phyloP scores from a whole-genome alignment of 1,140 invertebrate species.

The Campodea augens region DNA sequence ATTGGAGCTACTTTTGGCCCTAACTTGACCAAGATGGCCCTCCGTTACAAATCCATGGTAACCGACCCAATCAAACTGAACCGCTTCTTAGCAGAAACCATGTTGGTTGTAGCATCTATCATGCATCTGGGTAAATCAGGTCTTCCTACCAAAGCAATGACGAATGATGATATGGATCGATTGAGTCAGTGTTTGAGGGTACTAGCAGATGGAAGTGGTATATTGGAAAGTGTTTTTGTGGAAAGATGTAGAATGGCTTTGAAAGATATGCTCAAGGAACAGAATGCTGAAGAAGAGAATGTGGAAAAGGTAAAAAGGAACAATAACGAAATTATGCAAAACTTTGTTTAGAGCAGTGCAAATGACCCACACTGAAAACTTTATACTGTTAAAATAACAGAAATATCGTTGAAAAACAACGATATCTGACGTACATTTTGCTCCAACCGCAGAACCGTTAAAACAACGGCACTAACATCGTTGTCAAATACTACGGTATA shows the following conservation, averaged over 20 bases:
- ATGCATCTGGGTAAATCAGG: constrained; percentile 64
- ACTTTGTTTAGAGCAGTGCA: too few species aligned
- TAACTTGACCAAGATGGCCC: constrained; percentile 73
- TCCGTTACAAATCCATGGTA: constrained; percentile 39
- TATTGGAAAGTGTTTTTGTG: constrained; percentile 8
- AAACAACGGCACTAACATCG: too few species aligned
- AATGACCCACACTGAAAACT: too few species aligned
- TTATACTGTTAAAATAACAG: too few species aligned
- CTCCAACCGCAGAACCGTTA: too few species aligned
- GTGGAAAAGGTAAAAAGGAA: constrained; percentile 31
- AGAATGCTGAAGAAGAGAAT: constrained; percentile 48
- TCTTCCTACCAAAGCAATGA: constrained; percentile 45
- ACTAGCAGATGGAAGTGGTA: constrained; percentile 51
- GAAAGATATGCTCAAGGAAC: constrained; percentile 64
- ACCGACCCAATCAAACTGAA: constrained; percentile 21
- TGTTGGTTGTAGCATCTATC: constrained; percentile 73
- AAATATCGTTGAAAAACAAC: too few species aligned
- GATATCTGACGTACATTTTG: too few species aligned
- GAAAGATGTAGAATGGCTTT: constrained; percentile 56
- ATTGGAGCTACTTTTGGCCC: constrained; percentile 80
- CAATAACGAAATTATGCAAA: too few species aligned
- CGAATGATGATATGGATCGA: constrained; percentile 86
- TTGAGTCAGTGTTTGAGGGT: constrained; percentile 65
- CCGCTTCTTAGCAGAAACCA: constrained; percentile 56
- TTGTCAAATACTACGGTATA: too few species aligned